Base-by-base conservation (phyloP, 1,140 invertebrate genomes). In the Apocrypta bakeri region DNA sequence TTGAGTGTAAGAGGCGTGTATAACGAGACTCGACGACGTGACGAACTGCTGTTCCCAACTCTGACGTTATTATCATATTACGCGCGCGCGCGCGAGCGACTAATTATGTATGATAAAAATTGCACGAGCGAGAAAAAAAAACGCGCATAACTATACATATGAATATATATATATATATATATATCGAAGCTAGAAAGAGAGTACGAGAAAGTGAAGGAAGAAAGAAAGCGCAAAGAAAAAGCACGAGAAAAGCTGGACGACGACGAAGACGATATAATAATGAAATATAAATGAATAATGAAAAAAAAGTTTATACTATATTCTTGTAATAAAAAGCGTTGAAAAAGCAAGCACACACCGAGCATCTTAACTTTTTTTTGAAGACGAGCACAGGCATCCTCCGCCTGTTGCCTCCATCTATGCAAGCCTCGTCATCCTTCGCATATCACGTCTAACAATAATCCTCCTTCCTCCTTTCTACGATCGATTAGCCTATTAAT, bases 271-370 rank as follows among this genome's bases (percentile, higher is more conserved):
- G 71, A 63, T n/a, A 42, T 24, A 14, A 24, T n/a, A 24, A 72
- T 12, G 37, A 73, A 1, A 24, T 63, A 21, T 14, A 25, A 74
- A 72, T 37, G 56, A 61, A 61, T 25, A 63, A 24, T n/a, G n/a
- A 85, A 76, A 77, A 85, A 85, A 91, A 89, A 90, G 87, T 92
- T 92, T 92, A 92, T 92, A 92, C 90, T 92, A 90, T 92, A 92
- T 92, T 92, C 87, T 92, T 92, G 87, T 91, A 92, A 92, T 92
- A 92, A 92, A 92, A 91, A 81, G 29, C 56, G 80, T 86, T 85
- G 40, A 86, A 86, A 90, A 87, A 86, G 82, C 56, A 84, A 27
- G 27, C 71, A 25, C 14, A 27, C 40, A 63, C 29, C n/a, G 61
- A 21, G 27, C 73, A 27, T 37, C 17, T 31, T 42, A 37, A n/a